Percentiles rank a stretch among this genome's conserved stretches.
phyloP scores from a whole-genome alignment of 1,140 invertebrate species.

The Palaemon carinicauda region DNA sequence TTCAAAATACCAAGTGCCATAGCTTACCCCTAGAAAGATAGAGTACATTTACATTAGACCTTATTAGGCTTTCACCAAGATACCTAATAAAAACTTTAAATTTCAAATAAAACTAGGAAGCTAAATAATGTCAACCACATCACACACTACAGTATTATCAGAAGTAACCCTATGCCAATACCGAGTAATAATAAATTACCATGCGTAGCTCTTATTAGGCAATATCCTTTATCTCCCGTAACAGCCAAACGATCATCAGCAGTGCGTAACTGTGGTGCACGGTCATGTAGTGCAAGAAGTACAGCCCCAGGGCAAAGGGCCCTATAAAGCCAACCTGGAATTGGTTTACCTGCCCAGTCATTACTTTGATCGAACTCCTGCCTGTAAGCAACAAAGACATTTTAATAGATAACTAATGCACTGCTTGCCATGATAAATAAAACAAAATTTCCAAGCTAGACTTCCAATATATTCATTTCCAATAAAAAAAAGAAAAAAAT shows the following conservation, averaged over 20 bases:
- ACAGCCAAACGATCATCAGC: slow-evolving; percentile 91
- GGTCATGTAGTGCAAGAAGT: slow-evolving; percentile 91
- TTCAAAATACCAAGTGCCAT: slow-evolving; percentile 95
- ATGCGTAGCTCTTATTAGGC: slow-evolving; percentile 94
- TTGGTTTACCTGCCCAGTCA: slow-evolving; percentile 96
- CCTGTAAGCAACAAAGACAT: slow-evolving; percentile 60
- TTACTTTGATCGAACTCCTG: slow-evolving; percentile 97
- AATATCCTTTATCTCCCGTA: slow-evolving; percentile 97
- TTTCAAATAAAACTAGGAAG: too few relatives aligned
- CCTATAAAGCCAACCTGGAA: slow-evolving; percentile 97
- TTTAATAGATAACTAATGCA: too few relatives aligned
- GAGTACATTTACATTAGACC: not conserved
- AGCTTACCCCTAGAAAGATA: slow-evolving; percentile 75
- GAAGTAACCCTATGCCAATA: too few relatives aligned
- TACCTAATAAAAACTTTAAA: not conserved
- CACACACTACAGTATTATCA: too few relatives aligned
- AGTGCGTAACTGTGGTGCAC: slow-evolving; percentile 77
- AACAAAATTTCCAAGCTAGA: too few relatives aligned
- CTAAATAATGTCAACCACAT: too few relatives aligned
- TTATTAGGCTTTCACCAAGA: slow-evolving; percentile 25
- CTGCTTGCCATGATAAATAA: too few relatives aligned
- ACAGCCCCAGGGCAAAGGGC: slow-evolving; percentile 87
- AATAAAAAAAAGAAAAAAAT: too few relatives aligned
- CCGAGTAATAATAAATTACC: slow-evolving; percentile 67
- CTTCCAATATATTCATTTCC: too few relatives aligned